Evolutionary conservation across 2,888 invertebrate species (phyloP), one percentile per base, ranked within the genome.

Genomic region (Caenorhabditis doughertyi): DNA sequence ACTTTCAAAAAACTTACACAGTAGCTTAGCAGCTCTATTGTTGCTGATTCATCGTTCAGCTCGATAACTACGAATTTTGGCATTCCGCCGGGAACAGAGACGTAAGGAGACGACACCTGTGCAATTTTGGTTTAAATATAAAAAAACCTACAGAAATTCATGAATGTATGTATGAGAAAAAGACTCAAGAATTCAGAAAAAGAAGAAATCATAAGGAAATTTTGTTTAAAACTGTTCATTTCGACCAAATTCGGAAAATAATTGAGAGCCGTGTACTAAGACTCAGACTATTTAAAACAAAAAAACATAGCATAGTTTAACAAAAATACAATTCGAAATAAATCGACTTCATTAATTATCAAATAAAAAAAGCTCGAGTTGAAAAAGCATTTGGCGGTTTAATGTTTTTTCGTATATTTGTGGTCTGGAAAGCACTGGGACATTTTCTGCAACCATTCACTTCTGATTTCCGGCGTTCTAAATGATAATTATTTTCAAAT

Each of bases 61-160:
- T 83, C 83, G 53, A 83, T 72, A 23, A 83, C 83, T 4, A 83
- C 83, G 51, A 83, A 83, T 35, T 83, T 83, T 35, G 64, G 74
- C 79, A 79, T 83, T 56, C 65, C 79, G 55, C 27, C 65, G 51
- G 79, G 56, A 55, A 9, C 65, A 9, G 58, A 55, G 7, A 32
- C 56, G 60, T 76, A 76, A 8, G 65, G 21, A 27, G 60, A 76
- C 76, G 68, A 76, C 76, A 76, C 76, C 76, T 76, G 8, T 47
- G 13, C 5, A 3, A n/a, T 18, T 13, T 18, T 18, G 4, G 18
- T n/a, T 47, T 18, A 18, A 18, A 3, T 5, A 35, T 0, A 27
- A 29, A 27, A 9, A 25, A 35, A 32, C 23, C 13, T n/a, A 35
- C 16, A 60, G 18, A 16, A 51, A 56, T 68, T 18, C 2, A 47